Evolutionary conservation across 2,888 invertebrate species (phyloP), one percentile per base, ranked within the genome.

Genomic region (Chromoteleia sp.): DNA sequence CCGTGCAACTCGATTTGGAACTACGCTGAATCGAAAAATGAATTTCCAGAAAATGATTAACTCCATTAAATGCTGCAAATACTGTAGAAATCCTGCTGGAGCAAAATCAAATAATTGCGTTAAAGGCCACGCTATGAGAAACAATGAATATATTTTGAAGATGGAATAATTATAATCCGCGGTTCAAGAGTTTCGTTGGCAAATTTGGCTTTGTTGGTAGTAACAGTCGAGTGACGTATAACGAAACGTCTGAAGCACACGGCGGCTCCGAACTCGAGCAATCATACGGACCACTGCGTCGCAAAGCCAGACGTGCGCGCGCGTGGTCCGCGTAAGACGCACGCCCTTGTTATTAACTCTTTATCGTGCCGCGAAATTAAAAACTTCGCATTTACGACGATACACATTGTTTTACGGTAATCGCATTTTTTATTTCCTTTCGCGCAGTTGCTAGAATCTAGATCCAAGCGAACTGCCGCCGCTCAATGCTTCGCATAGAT

Each of bases 251-350:
- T 89, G 86, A 86, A 86, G 86, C 89, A 89, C 85, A 89, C 85
- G 86, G 84, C 82, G 84, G 88, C 87, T 87, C 86, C 87, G 86
- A 91, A 91, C 88, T 91, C 90, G 87, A 87, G 86, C 88, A 91
- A 91, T 91, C 89, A 91, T 87, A 90, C 89, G 88, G 90, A 86
- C 87, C 88, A 88, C 81, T 90, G 90, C 89, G 86, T 87, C 87
- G 87, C 90, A 91, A 91, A 91, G 91, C 88, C 43, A 84, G 87
- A 87, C 7, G 43, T 82, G 81, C 76, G 83, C 82, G 82, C 78
- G 73, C 83, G 67, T 79, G 81, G 76, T 84, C 82, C 83, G 82
- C 76, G 81, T 83, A 87, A 88, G 85, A 86, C 81, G 82, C 83
- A 81, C 81, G 82, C 83, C 82, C 83, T 87, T 86, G 87, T 89